Conservation (phyloP, 30 jellyfish, hydroid and myxozoan species). For the Aurelia sp. region DNA sequence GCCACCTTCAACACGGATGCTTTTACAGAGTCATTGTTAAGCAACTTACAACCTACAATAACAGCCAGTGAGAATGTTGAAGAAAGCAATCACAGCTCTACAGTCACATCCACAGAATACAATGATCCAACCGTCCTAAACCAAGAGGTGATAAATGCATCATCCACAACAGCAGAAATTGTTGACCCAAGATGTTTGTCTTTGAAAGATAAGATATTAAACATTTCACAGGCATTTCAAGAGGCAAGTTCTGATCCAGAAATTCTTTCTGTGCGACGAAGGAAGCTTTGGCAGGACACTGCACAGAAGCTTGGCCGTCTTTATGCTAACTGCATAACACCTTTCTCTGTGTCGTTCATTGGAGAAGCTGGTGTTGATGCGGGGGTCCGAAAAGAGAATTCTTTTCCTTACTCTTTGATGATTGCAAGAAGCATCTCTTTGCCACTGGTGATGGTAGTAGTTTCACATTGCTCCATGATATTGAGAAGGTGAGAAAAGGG, state of each 20-base stretch:
- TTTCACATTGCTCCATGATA: conserved; percentile 20
- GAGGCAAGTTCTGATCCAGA: background rate
- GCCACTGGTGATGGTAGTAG: conserved; percentile 30
- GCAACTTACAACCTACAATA: too few species aligned
- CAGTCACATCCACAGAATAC: background rate
- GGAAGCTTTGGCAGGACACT: conserved; percentile 18
- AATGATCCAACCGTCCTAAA: background rate
- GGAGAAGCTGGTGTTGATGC: conserved; percentile 41
- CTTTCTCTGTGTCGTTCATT: background rate
- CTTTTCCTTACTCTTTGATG: conserved; percentile 14
- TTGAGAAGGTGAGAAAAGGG: conserved; percentile 17
- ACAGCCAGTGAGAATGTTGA: too few species aligned
- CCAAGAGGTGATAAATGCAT: background rate
- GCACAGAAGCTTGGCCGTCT: conserved; percentile 15
- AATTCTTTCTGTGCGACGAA: conserved; percentile 19
- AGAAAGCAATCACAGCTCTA: too few species aligned
- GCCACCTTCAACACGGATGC: conserved; percentile 8
- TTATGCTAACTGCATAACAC: background rate
- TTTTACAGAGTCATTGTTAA: conserved; percentile 4
- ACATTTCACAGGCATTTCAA: background rate
- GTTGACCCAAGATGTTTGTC: background rate
- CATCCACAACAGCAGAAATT: background rate
- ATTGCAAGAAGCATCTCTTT: conserved; percentile 22
- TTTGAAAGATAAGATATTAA: background rate
- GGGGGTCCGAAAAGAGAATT: conserved; percentile 8